phyloP scores from a whole-genome alignment of 2,888 invertebrate genomes.

The Drosophila basisetae region DNA sequence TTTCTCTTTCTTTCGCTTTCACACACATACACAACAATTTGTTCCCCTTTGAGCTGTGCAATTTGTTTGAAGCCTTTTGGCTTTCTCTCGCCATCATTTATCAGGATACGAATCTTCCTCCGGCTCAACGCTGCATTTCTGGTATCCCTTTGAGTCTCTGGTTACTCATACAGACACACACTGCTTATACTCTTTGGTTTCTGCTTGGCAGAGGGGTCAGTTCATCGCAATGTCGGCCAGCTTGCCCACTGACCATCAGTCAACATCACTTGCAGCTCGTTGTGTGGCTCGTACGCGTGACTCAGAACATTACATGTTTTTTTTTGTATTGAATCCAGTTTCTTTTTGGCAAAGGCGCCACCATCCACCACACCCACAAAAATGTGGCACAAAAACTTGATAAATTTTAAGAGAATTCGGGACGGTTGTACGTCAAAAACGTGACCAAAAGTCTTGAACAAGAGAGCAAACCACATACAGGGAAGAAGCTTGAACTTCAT shows the following conservation, averaged over 20 bases:
- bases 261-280: constrained; percentile 47
- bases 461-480: background rate
- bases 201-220: background rate
- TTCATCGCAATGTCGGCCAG: constrained; percentile 16
- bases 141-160: constrained; percentile 9
- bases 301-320: constrained; percentile 1
- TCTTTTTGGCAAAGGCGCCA: constrained; percentile 16
- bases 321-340: background rate
- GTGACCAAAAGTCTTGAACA: constrained; percentile 2
- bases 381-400: constrained; percentile 17
- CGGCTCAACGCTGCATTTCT: constrained; percentile 2
- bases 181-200: background rate
- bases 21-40: background rate
- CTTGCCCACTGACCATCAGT: constrained; percentile 38
- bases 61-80: constrained; percentile 17
- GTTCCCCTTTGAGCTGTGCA: background rate
- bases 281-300: constrained; percentile 13
- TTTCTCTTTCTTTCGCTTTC: background rate
- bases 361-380: background rate
- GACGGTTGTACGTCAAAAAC: background rate
- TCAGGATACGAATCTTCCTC: constrained; percentile 19
- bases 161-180: constrained; percentile 17
- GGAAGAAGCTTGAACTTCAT: background rate
- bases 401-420: background rate
- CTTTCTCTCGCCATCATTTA: constrained; percentile 29